phyloP scores from a whole-genome alignment of 2,888 invertebrate genomes.

The Cephus nigrinus region DNA sequence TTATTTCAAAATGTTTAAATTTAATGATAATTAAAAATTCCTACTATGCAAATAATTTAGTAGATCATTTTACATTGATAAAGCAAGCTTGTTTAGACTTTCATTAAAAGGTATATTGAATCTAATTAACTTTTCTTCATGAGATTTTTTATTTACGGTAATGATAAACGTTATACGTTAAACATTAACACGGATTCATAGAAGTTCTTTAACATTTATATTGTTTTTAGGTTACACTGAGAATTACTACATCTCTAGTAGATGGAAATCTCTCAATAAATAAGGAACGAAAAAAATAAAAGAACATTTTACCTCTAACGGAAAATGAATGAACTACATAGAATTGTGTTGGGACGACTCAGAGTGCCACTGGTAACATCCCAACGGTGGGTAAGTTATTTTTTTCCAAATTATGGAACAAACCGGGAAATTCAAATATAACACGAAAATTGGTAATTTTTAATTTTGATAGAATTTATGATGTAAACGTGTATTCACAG shows the following conservation, averaged over 20 bases:
- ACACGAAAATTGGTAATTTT: slow-evolving; percentile 7
- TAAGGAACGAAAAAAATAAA: background rate
- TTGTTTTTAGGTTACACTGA: background rate
- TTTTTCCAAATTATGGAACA: background rate
- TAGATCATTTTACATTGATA: background rate
- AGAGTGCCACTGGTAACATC: background rate
- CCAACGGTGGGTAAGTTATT: background rate
- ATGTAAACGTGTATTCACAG: background rate
- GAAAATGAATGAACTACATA: background rate
- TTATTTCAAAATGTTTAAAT: background rate
- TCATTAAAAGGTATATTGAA: background rate
- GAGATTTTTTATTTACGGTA: background rate
- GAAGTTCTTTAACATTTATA: background rate
- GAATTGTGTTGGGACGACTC: background rate
- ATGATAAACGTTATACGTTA: background rate
- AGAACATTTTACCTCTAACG: background rate
- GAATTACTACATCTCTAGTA: background rate
- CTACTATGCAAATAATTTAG: background rate
- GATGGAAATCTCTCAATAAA: background rate
- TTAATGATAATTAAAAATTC: background rate
- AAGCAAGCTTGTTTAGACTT: background rate
- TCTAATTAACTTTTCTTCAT: background rate
- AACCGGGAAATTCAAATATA: background rate
- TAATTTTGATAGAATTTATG: background rate
- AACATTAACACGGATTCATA: background rate